Evolutionary conservation across 2,797 vertebrate genomes (phyloP).

Genomic region (Acomys russatus): DNA sequence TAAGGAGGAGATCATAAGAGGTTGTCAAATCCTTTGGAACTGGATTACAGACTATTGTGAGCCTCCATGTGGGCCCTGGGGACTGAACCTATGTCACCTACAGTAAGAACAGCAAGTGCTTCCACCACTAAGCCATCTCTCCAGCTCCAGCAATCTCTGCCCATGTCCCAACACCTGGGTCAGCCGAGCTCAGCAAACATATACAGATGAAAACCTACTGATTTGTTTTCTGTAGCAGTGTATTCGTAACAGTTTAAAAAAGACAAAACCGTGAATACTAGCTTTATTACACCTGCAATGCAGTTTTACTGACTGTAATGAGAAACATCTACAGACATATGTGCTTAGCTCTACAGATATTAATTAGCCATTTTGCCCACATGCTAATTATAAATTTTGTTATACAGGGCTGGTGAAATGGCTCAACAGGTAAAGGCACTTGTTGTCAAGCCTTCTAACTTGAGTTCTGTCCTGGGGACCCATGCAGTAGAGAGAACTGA

Average conservation of each 20-base stretch:
- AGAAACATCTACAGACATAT: neutral
- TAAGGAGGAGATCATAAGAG: neutral
- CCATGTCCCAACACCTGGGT: neutral
- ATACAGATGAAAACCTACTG: neutral
- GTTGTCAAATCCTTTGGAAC: neutral
- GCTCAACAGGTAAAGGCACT: neutral
- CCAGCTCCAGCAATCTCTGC: neutral
- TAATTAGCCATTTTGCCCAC: neutral
- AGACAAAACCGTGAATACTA: neutral
- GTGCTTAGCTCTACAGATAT: neutral
- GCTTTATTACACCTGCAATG: neutral
- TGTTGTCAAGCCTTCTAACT: neutral
- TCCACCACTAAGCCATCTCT: neutral
- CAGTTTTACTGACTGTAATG: neutral
- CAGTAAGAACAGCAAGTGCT: neutral
- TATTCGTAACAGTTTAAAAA: constrained; percentile 17
- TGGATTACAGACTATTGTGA: neutral
- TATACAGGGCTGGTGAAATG: neutral
- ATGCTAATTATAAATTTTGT: neutral
- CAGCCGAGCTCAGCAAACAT: neutral
- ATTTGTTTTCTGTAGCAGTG: neutral
- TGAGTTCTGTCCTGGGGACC: neutral
- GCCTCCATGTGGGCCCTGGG: neutral
- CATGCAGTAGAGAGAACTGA: neutral
- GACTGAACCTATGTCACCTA: no score